Evolutionary conservation across 2,888 invertebrate species (phyloP), one percentile per base, ranked within the genome.

Genomic region (Orthosia gracilis): DNA sequence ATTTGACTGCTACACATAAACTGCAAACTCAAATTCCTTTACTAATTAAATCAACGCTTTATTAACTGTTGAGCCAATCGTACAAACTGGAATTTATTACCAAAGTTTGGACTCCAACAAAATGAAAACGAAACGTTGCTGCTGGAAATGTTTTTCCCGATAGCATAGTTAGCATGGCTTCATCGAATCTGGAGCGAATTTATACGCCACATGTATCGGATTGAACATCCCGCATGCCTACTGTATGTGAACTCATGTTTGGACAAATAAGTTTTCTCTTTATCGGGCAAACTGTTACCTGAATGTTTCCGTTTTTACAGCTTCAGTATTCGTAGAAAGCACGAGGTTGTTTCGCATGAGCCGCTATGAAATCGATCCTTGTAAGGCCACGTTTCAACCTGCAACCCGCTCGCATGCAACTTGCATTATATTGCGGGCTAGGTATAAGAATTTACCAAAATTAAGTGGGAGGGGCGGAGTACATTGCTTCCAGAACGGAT

Each of bases 21-120:
- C 40, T 23, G 15, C 13, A 15, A 45, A 40, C 5, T 64, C n/a
- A 63, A 76, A 70, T 54, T 72, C 23, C 45, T 50, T 55, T 12
- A 47, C 40, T 69, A 83, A 81, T 82, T 73, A 75, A 77, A 79
- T 68, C 68, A 63, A 63, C 59, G 64, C 73, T 83, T 71, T 55
- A 66, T 59, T 73, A 73, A 84, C 61, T 63, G 62, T 65, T 73
- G 58, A 63, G 54, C 59, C 45, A 62, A 59, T 68, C n/a, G 65
- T 17, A 52, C 47, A 63, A 69, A 63, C 55, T 78, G 31, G 47
- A 26, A 59, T 74, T 83, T 78, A 71, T 81, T 80, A 65, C 58
- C 21, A 52, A 85, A 83, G 63, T 84, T 84, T 45, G 45, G n/a
- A 61, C 26, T 76, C 11, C 52, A 67, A 58, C 66, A 52, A 62